These are phyloP conservation scores for Silurus aristotelis DNA, from an alignment of 2,797 vertebrate genomes.

Conservation along the genomic window DNA sequence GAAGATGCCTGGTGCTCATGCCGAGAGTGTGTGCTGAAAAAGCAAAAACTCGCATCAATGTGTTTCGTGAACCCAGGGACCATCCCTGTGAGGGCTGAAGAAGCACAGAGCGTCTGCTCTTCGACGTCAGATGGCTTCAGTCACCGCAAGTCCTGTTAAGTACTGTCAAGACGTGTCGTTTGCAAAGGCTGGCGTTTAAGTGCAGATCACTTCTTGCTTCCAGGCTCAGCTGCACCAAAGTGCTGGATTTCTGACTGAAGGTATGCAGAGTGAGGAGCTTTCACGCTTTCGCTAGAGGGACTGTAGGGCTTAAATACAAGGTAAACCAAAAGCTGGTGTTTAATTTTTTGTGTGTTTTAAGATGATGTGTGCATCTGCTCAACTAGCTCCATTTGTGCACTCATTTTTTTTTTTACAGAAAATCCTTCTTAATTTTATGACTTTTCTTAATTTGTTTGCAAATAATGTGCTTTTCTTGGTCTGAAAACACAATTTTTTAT, in stretches of 20 bases:
- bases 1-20: conserved; percentile 20
- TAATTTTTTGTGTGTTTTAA: background rate
- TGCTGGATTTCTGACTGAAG: conserved; percentile 68
- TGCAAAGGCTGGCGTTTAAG: conserved; percentile 65
- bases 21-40: conserved; percentile 45
- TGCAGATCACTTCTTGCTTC: conserved; percentile 53
- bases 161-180: conserved; percentile 66
- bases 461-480: no score
- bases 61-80: conserved; percentile 61
- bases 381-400: background rate
- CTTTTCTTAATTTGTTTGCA: no score
- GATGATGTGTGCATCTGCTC: background rate
- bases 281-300: conserved; percentile 24
- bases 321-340: conserved; percentile 13
- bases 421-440: background rate
- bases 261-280: conserved; percentile 63
- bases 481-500: no score
- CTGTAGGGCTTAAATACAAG: conserved; percentile 24
- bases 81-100: conserved; percentile 63
- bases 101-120: conserved; percentile 58
- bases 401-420: background rate
- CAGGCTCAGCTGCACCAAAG: conserved; percentile 52
- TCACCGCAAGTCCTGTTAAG: conserved; percentile 59
- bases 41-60: conserved; percentile 63
- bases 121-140: conserved; percentile 55